Evolutionary conservation across 2,888 invertebrate genomes (phyloP).

Genomic region (Tetranychus truncatus): DNA sequence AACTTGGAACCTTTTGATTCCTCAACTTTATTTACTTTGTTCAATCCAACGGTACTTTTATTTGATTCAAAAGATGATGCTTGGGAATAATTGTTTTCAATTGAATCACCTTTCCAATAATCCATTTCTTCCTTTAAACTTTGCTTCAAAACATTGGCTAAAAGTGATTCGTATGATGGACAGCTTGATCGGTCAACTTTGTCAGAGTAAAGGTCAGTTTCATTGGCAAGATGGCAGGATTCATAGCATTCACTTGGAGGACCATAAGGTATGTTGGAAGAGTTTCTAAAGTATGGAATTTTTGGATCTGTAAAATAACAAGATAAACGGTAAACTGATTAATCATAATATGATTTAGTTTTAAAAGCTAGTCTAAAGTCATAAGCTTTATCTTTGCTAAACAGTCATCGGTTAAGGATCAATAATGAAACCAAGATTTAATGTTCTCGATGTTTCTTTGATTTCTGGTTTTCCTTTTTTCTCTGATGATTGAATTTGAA

Average conservation of each 20-base stretch:
- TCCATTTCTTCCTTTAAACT: background rate
- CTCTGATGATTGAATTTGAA: no score
- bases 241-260: slow-evolving; percentile 19
- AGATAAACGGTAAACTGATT: no score
- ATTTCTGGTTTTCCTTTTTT: no score
- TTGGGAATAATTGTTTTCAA: background rate
- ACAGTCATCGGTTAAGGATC: no score
- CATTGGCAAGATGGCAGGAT: slow-evolving; percentile 17
- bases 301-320: slow-evolving; percentile 18
- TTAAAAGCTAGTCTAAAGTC: no score
- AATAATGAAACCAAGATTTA: no score
- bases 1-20: no score
- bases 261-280: slow-evolving; percentile 21
- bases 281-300: slow-evolving; percentile 18
- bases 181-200: background rate
- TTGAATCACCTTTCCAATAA: background rate
- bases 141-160: background rate
- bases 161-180: background rate
- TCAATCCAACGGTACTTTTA: no score
- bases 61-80: background rate
- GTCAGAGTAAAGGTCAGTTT: background rate
- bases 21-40: background rate
- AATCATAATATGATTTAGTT: no score
- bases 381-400: no score
- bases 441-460: no score